phyloP scores from a whole-genome alignment of 2,113 vertebrate species.

The Caranx ignobilis region DNA sequence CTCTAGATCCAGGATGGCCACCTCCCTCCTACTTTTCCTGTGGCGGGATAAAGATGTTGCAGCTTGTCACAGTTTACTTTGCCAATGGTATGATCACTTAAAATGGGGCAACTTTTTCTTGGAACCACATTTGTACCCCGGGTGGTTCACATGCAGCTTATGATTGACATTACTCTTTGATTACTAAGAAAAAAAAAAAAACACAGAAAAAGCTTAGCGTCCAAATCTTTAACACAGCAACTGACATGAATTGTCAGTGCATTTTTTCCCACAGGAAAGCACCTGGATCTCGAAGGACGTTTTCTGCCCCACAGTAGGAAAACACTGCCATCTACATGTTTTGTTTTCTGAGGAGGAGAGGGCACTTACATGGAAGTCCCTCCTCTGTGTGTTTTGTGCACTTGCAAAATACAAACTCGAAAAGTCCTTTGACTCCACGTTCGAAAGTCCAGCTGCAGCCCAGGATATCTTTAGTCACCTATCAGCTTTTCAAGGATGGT shows the following conservation, averaged over 20 bases:
- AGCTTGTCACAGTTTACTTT: not conserved
- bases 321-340: not conserved
- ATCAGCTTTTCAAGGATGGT: constrained; percentile 32
- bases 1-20: not conserved
- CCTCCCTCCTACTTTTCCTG: not conserved
- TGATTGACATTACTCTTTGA: not conserved
- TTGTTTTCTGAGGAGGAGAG: not conserved
- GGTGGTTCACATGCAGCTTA: not conserved
- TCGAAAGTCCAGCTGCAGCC: constrained; percentile 1
- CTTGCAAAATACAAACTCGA: not conserved
- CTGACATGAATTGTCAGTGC: not conserved
- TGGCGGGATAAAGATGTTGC: not conserved
- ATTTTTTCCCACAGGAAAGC: not conserved
- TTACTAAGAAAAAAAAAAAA: not conserved
- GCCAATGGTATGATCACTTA: not conserved
- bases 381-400: not conserved
- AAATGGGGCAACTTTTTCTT: not conserved
- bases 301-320: not conserved
- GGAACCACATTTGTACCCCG: not conserved
- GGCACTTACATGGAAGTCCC: not conserved
- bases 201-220: no score
- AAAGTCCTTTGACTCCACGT: not conserved
- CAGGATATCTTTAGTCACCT: not conserved
- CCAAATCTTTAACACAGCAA: not conserved
- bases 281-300: not conserved